Percentiles rank a stretch among this genome's conserved stretches.
Conservation (phyloP, 2,113 vertebrate genomes). For the Oncorhynchus nerka region DNA sequence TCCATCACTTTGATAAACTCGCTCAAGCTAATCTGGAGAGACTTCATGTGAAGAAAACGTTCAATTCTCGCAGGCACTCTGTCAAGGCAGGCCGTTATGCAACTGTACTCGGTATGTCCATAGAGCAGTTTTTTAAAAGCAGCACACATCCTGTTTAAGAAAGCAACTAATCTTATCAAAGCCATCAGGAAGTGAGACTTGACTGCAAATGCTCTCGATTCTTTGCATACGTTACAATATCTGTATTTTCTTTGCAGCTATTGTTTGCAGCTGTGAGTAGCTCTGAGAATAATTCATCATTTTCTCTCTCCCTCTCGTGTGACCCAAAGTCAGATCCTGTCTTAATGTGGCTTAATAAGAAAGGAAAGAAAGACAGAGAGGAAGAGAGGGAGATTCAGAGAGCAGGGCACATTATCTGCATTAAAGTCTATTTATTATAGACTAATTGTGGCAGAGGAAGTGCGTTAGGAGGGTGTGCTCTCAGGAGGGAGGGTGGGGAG, state of each 20-base stretch:
- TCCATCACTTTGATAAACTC: slow-evolving; percentile 74
- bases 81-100: slow-evolving; percentile 46
- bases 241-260: slow-evolving; percentile 47
- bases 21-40: slow-evolving; percentile 31
- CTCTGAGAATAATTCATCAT: slow-evolving; percentile 15
- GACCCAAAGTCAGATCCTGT: slow-evolving; percentile 41
- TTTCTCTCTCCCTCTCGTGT: slow-evolving; percentile 16
- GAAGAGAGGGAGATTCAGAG: slow-evolving; percentile 10
- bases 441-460: slow-evolving; percentile 73
- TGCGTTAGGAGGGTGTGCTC: slow-evolving; percentile 66
- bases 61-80: slow-evolving; percentile 24
- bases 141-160: slow-evolving; percentile 76
- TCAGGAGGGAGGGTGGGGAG: slow-evolving; percentile 67
- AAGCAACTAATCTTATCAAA: slow-evolving; percentile 76
- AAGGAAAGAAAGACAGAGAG: not conserved
- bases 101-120: slow-evolving; percentile 50
- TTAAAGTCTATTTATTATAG: slow-evolving; percentile 72
- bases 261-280: slow-evolving; percentile 58
- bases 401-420: slow-evolving; percentile 50
- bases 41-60: slow-evolving; percentile 18
- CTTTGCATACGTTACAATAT: slow-evolving; percentile 60
- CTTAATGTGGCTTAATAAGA: slow-evolving; percentile 56
- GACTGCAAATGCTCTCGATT: slow-evolving; percentile 67
- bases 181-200: slow-evolving; percentile 74
- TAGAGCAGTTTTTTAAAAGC: slow-evolving; percentile 55